These are phyloP conservation scores for Conistra vaccinii DNA, from an alignment of 2,888 invertebrate genomes.

Conservation along the genomic window DNA sequence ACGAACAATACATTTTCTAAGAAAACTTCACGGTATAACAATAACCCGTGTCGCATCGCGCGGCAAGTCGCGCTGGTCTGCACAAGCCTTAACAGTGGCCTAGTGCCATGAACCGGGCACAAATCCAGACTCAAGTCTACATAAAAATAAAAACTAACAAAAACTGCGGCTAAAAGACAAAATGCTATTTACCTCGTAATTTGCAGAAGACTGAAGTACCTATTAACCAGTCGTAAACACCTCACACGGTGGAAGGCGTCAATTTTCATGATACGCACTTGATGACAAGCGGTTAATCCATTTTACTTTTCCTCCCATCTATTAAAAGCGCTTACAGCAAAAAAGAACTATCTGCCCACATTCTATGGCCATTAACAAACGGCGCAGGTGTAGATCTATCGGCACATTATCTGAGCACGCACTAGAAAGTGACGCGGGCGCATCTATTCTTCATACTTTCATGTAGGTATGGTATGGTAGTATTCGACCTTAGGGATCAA, in stretches of 20 bases:
- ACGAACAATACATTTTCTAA: too few species aligned
- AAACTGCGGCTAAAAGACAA: background rate
- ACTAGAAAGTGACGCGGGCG: slow-evolving; percentile 60
- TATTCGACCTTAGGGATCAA: slow-evolving; percentile 64
- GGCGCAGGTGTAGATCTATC: slow-evolving; percentile 47
- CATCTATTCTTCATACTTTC: slow-evolving; percentile 64
- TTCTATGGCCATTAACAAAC: slow-evolving; percentile 42
- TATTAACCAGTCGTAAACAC: background rate
- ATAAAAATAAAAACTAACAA: too few species aligned
- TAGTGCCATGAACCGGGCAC: too few species aligned
- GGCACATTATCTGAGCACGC: slow-evolving; percentile 54
- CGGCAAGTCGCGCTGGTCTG: too few species aligned
- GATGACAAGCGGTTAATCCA: background rate
- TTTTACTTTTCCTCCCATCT: slow-evolving; percentile 22
- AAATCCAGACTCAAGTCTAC: too few species aligned
- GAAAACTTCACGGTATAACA: too few species aligned
- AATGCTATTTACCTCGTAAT: background rate
- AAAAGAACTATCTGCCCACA: slow-evolving; percentile 19
- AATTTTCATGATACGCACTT: background rate
- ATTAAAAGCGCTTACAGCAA: background rate
- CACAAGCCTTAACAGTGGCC: too few species aligned
- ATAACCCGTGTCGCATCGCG: too few species aligned
- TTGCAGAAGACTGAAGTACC: background rate
- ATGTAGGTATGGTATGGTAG: slow-evolving; percentile 61
- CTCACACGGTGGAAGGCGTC: background rate